phyloP scores from a whole-genome alignment of 1,140 invertebrate genomes.

The Drosophila ficusphila region DNA sequence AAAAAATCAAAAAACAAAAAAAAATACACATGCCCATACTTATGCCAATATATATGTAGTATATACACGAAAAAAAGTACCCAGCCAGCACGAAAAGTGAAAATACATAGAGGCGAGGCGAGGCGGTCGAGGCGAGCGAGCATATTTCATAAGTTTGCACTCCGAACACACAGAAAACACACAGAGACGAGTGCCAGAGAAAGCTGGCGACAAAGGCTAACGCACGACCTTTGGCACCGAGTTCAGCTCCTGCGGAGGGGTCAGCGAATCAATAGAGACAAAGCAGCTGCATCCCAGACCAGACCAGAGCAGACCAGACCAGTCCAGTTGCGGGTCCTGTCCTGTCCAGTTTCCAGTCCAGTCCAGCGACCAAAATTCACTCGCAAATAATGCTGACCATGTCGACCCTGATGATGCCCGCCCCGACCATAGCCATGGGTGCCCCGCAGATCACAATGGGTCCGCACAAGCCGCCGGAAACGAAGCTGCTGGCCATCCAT shows the following conservation, averaged over 20 bases:
- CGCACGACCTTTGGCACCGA: slow-evolving; percentile 77
- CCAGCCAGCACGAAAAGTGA: slow-evolving; percentile 70
- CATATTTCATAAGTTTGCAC: slow-evolving; percentile 80
- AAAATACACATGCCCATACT: slow-evolving; percentile 33
- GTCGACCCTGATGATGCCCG: slow-evolving; percentile 84
- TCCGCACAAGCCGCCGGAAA: slow-evolving; percentile 84
- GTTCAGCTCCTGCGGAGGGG: slow-evolving; percentile 63
- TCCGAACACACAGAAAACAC: slow-evolving; percentile 39
- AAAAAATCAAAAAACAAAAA: slow-evolving; percentile 25
- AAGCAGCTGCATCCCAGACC: slow-evolving; percentile 13
- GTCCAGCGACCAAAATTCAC: slow-evolving; percentile 71
- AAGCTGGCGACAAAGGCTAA: slow-evolving; percentile 71
- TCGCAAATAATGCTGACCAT: slow-evolving; percentile 84
- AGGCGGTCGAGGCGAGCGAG: slow-evolving; percentile 17
- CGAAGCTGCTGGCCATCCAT: slow-evolving; percentile 83
- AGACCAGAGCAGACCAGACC: no score
- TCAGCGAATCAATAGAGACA: slow-evolving; percentile 68
- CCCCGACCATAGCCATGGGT: slow-evolving; percentile 82
- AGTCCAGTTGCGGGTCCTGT: background rate
- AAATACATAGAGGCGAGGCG: slow-evolving; percentile 66
- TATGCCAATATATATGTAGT: slow-evolving; percentile 12
- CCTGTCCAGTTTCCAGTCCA: no score
- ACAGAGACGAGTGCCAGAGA: slow-evolving; percentile 58
- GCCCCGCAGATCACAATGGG: slow-evolving; percentile 83
- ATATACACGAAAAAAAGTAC: slow-evolving; percentile 32